phyloP scores from a whole-genome alignment of 92 coral and sea anemone genomes.

The Hydrozoanthus gracilis region DNA sequence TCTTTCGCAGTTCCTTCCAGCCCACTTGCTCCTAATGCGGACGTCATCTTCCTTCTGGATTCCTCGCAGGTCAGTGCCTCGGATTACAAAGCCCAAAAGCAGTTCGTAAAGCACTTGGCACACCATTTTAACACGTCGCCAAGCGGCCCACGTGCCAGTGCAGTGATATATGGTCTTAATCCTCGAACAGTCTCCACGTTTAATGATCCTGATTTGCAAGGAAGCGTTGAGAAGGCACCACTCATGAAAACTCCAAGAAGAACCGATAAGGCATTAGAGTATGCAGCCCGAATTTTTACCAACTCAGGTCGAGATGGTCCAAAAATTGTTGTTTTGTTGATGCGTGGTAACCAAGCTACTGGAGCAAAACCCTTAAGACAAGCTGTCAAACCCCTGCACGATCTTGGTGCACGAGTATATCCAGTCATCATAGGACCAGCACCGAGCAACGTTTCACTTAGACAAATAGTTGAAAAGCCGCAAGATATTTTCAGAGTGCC shows the following conservation, averaged over 20 bases:
- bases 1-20: slow-evolving; percentile 28
- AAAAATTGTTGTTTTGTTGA: slow-evolving; percentile 29
- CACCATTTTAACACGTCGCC: slow-evolving; percentile 31
- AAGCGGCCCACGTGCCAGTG: slow-evolving; percentile 47
- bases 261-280: slow-evolving; percentile 38
- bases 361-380: slow-evolving; percentile 41
- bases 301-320: slow-evolving; percentile 13
- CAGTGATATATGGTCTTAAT: slow-evolving; percentile 22
- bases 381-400: slow-evolving; percentile 55
- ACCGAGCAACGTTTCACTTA: slow-evolving; percentile 23
- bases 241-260: slow-evolving; percentile 38
- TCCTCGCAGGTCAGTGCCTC: slow-evolving; percentile 12
- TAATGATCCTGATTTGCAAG: slow-evolving; percentile 21
- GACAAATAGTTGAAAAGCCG: slow-evolving; percentile 8
- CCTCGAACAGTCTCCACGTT: slow-evolving; percentile 24
- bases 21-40: slow-evolving; percentile 32
- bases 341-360: slow-evolving; percentile 17
- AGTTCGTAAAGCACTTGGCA: slow-evolving; percentile 29
- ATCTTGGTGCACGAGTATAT: slow-evolving; percentile 50
- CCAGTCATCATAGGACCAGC: slow-evolving; percentile 42
- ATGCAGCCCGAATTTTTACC: background rate
- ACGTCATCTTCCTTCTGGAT: slow-evolving; percentile 33
- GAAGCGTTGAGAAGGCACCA: slow-evolving; percentile 21
- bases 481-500: slow-evolving; percentile 40
- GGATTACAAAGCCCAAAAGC: slow-evolving; percentile 13